These are phyloP conservation scores for Aphaenogaster floridana DNA, from an alignment of 1,140 invertebrate species.

Conservation along the genomic window DNA sequence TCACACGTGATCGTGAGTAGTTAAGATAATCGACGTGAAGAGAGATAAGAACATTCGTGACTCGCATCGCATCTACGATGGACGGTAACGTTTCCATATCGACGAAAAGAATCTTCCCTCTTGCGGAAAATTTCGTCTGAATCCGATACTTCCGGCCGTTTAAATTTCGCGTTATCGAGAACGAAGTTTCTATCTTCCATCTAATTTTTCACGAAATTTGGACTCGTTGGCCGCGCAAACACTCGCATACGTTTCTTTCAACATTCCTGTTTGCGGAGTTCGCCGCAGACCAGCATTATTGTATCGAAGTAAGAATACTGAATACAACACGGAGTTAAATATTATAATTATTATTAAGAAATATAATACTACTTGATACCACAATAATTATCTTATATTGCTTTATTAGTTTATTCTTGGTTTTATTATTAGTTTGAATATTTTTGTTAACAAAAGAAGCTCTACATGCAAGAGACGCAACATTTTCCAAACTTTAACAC, in stretches of 20 bases:
- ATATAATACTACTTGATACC: not conserved
- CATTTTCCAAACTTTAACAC: not conserved
- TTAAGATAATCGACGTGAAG: not conserved
- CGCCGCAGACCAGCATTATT: not conserved
- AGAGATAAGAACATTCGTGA: conserved; percentile 31
- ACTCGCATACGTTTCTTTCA: conserved; percentile 26
- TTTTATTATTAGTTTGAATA: not conserved
- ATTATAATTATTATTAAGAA: conserved; percentile 11
- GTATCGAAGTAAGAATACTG: not conserved
- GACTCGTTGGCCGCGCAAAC: conserved; percentile 16
- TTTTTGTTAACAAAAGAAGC: not conserved
- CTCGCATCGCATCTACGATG: conserved; percentile 16
- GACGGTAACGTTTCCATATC: conserved; percentile 36
- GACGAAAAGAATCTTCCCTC: conserved; percentile 14
- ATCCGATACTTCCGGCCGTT: conserved; percentile 25
- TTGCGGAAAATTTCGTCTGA: not conserved
- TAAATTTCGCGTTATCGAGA: conserved; percentile 29
- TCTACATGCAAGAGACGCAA: not conserved
- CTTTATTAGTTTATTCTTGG: not conserved
- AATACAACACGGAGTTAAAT: not conserved
- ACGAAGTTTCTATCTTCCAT: conserved; percentile 20
- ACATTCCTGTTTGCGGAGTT: not conserved
- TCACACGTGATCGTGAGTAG: conserved; percentile 3
- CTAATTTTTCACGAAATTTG: conserved; percentile 31
- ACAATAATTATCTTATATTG: not conserved